Evolutionary conservation across 2,888 invertebrate genomes (phyloP), one percentile per base, ranked within the genome.

Genomic region (Tetragonula carbonaria): DNA sequence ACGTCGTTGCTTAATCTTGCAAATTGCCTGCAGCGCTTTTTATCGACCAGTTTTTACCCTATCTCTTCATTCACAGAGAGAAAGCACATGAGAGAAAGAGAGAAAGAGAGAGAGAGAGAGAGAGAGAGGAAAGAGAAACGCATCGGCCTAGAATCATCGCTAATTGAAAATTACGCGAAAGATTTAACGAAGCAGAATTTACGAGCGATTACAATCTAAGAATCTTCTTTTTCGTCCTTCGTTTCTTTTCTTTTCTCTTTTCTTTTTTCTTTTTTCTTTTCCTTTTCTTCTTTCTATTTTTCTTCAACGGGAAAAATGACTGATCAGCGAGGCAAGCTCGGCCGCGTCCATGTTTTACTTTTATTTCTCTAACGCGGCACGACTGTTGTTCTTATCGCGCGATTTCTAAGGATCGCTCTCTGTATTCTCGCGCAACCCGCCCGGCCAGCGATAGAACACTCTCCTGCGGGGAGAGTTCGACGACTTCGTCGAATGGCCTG

Each of bases 371-470:
- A 80, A 86, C 85, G 77, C 74, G 85, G 85, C 71, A 84, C 85
- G 66, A 83, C 74, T 83, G 86, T 86, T 85, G 86, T 85, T 84
- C 84, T 85, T 86, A 88, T 87, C 87, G 78, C 57, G 51, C 70
- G 86, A 77, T 77, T 82, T 45, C 78, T 68, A 70, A 78, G 80
- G 80, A 78, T 38, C 63, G 50, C 23, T 55, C 59, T 53, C 73
- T 62, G 68, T 65, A 66, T 68, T 63, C 18, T n/a, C 65, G 77
- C 23, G 62, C 51, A 71, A 53, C 53, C 72, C 75, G 68, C 53
- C 74, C 73, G 66, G 38, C 55, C 67, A 66, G 78, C 80, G 79
- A 78, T 74, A 68, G 71, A 80, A 78, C 45, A 11, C 84, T 86
- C 84, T 86, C 77, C 70, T 71, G 66, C 78, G 55, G 21, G 62